A percentile compares a stretch with the other conserved stretches of the same genome.
phyloP scores from a whole-genome alignment of 2,888 invertebrate species.

The Apotomis turbidana region DNA sequence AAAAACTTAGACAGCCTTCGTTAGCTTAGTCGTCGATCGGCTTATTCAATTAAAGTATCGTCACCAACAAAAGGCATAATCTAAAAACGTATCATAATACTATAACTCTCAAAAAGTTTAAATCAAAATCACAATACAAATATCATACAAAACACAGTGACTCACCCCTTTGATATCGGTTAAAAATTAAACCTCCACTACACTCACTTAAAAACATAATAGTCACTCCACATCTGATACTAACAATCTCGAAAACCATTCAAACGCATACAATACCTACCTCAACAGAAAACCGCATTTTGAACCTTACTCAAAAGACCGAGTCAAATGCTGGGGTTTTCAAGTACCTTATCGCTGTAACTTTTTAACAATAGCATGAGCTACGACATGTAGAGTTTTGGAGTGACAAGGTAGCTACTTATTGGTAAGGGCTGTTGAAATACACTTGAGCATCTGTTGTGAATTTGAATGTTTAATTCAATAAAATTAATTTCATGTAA shows the following conservation, averaged over 20 bases:
- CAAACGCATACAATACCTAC: not conserved
- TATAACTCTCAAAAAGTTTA: not conserved
- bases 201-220: constrained; percentile 13
- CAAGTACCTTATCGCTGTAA: not conserved
- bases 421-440: constrained; percentile 2
- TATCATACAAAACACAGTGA: too few relatives aligned
- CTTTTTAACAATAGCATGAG: not conserved
- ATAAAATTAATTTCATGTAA: too few relatives aligned
- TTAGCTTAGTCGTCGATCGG: too few relatives aligned
- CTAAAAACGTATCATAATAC: not conserved
- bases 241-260: not conserved
- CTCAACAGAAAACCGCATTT: not conserved
- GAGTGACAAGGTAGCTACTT: constrained; percentile 17
- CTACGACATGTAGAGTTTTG: not conserved
- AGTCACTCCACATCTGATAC: constrained; percentile 15
- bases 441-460: constrained; percentile 3
- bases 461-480: constrained; percentile 2
- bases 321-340: constrained; percentile 11
- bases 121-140: constrained; percentile 1
- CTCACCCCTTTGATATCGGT: constrained; percentile 1
- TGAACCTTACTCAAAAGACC: not conserved
- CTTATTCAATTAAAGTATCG: too few relatives aligned
- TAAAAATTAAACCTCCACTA: not conserved
- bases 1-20: too few relatives aligned
- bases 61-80: not conserved